Evolutionary conservation across 2,113 vertebrate genomes (phyloP), one percentile per base, ranked within the genome.

Genomic region (Pluvialis apricaria): DNA sequence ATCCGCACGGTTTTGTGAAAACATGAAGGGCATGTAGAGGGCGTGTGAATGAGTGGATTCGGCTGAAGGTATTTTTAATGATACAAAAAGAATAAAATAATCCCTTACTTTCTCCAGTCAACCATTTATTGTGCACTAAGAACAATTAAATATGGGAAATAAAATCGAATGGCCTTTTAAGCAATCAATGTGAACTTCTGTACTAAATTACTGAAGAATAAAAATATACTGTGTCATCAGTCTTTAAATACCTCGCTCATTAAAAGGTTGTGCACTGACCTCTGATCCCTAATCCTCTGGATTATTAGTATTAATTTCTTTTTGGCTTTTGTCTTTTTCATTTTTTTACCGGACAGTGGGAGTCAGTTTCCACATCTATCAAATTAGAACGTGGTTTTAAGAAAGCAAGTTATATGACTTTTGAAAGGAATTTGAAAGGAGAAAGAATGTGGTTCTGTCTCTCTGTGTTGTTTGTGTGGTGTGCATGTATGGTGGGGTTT

Each of bases 111-210:
- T 96, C 93, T 97, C 78, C 70, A 92, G 92, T 34, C 83, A 95
- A 94, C 96, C 97, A 97, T 97, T 98, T 98, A 97, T 97, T 96
- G 97, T 95, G 76, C 96, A 96, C 97, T 96, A 97, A 97, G 97
- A 98, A 98, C 98, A 98, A 98, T 98, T 98, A 98, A 97, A 98
- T 97, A 98, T 97, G 91, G 94, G 97, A 97, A 98, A 98, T 98
- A 98, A 98, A 98, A 98, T 95, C 3, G 72, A 97, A 95, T 95
- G 90, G 97, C 94, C 95, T 97, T 97, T 97, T 97, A 97, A 97
- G 96, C 91, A 97, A 97, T 98, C 98, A 98, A 97, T 98, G 97
- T 98, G 97, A 98, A 98, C 97, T 98, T 98, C 97, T 98, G 97
- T 97, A 97, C 97, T 97, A 97, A 98, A 98, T 98, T 97, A 98